phyloP scores from a whole-genome alignment of 2,888 invertebrate genomes.

The Lissocephala sabroskyi region DNA sequence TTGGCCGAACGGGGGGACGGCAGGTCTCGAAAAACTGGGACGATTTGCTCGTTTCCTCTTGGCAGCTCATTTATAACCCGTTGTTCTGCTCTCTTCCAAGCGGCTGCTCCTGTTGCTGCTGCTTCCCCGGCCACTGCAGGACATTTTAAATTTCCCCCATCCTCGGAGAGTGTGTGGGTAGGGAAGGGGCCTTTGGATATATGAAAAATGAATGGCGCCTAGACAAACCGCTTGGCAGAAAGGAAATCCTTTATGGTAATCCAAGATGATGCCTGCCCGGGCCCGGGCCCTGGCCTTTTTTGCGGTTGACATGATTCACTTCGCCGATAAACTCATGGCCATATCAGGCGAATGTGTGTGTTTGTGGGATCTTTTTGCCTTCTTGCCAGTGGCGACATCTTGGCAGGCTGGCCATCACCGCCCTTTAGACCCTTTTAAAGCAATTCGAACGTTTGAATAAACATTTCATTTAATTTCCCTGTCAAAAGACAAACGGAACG shows the following conservation, averaged over 20 bases:
- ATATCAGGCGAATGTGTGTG: conserved; percentile 2
- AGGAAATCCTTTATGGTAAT: conserved; percentile 58
- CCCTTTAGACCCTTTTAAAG: conserved; percentile 25
- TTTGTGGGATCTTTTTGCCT: conserved; percentile 1
- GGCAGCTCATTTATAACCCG: conserved; percentile 39
- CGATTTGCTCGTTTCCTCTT: conserved; percentile 50
- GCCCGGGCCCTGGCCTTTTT: conserved; percentile 24
- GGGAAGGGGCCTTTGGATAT: conserved; percentile 8
- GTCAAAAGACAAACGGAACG: neutral
- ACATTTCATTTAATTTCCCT: conserved; percentile 58
- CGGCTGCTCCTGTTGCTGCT: neutral
- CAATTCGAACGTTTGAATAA: conserved; percentile 62
- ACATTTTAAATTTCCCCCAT: conserved; percentile 2
- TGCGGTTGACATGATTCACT: conserved; percentile 69
- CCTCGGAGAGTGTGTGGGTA: neutral
- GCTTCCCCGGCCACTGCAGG: neutral
- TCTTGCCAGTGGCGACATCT: conserved; percentile 56
- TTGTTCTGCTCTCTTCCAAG: neutral
- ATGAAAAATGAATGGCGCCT: conserved; percentile 57
- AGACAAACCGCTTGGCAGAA: conserved; percentile 22
- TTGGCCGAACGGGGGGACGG: conserved; percentile 23
- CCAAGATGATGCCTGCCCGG: conserved; percentile 44
- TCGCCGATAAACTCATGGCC: conserved; percentile 61
- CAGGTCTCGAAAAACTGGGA: conserved; percentile 11
- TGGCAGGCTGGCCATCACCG: conserved; percentile 45